Evolutionary conservation across 2,888 invertebrate genomes (phyloP).

Genomic region (Eudemis profundana): DNA sequence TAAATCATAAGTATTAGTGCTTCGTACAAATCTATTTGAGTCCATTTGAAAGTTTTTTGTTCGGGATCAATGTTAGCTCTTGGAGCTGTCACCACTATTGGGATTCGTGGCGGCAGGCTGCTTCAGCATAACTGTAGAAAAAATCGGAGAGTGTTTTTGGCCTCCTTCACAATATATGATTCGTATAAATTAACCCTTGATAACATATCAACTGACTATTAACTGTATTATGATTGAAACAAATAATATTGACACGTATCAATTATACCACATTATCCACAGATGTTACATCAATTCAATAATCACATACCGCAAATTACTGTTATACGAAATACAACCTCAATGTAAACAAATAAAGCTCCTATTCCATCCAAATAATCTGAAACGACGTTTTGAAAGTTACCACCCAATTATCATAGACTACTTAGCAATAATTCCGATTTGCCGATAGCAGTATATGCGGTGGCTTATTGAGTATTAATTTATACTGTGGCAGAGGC

Average conservation of each 20-base stretch:
- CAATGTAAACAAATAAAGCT: not conserved
- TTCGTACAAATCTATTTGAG: too few relatives aligned
- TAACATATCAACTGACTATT: slow-evolving; percentile 2
- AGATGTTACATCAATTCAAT: not conserved
- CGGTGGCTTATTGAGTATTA: slow-evolving; percentile 30
- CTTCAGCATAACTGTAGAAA: too few relatives aligned
- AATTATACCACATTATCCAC: slow-evolving; percentile 30
- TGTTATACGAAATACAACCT: not conserved
- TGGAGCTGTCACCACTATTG: too few relatives aligned
- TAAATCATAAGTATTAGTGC: too few relatives aligned
- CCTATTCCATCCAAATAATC: not conserved
- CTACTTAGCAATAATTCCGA: not conserved
- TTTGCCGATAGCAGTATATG: slow-evolving; percentile 1
- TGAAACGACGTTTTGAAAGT: not conserved
- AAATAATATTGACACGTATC: too few relatives aligned
- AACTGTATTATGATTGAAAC: too few relatives aligned
- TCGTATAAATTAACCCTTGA: not conserved
- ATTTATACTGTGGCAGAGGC: slow-evolving; percentile 23
- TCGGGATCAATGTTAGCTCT: too few relatives aligned
- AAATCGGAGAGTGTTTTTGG: too few relatives aligned
- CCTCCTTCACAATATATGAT: too few relatives aligned
- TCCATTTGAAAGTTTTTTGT: too few relatives aligned
- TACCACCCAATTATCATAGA: not conserved
- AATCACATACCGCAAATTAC: not conserved
- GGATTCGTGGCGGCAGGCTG: too few relatives aligned